These are phyloP conservation scores for Bostrychus sinensis DNA, from an alignment of 2,113 vertebrate species.

Conservation along the genomic window DNA sequence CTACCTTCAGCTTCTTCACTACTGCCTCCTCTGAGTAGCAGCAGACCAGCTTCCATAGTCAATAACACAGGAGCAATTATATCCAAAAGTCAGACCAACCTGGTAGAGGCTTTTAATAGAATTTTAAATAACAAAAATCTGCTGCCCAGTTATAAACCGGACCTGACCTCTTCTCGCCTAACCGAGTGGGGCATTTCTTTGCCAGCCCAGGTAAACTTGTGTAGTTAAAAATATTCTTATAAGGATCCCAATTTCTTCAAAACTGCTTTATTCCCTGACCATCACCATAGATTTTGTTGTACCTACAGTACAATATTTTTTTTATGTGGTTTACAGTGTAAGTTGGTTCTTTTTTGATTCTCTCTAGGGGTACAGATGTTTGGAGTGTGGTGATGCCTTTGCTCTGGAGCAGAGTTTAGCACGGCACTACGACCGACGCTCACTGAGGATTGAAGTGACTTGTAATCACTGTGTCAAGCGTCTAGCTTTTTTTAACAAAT, in stretches of 20 bases:
- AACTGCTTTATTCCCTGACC: too few relatives aligned
- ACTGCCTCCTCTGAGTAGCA: slow-evolving; percentile 62
- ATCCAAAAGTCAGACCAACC: slow-evolving; percentile 90
- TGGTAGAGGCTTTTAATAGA: slow-evolving; percentile 96
- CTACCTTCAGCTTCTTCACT: slow-evolving; percentile 25
- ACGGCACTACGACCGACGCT: slow-evolving; percentile 92
- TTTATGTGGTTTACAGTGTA: neutral
- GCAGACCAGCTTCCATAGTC: slow-evolving; percentile 74
- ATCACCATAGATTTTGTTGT: too few relatives aligned
- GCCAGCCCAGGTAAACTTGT: slow-evolving; percentile 73
- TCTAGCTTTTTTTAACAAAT: slow-evolving; percentile 98
- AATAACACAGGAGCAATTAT: slow-evolving; percentile 86
- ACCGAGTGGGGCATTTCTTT: slow-evolving; percentile 86
- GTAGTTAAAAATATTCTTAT: too few relatives aligned
- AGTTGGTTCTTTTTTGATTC: slow-evolving; percentile 29
- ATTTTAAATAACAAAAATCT: slow-evolving; percentile 97
- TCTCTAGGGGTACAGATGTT: slow-evolving; percentile 87
- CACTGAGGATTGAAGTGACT: slow-evolving; percentile 95
- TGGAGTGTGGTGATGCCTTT: slow-evolving; percentile 94
- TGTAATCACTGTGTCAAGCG: slow-evolving; percentile 96
- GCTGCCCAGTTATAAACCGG: slow-evolving; percentile 90
- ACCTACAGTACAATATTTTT: too few relatives aligned
- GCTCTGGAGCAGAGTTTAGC: slow-evolving; percentile 92
- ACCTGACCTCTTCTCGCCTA: slow-evolving; percentile 82
- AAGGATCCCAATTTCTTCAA: too few relatives aligned